Conservation (phyloP, 37 sponge, comb jelly and placozoan species). For the Spongilla lacustris region DNA sequence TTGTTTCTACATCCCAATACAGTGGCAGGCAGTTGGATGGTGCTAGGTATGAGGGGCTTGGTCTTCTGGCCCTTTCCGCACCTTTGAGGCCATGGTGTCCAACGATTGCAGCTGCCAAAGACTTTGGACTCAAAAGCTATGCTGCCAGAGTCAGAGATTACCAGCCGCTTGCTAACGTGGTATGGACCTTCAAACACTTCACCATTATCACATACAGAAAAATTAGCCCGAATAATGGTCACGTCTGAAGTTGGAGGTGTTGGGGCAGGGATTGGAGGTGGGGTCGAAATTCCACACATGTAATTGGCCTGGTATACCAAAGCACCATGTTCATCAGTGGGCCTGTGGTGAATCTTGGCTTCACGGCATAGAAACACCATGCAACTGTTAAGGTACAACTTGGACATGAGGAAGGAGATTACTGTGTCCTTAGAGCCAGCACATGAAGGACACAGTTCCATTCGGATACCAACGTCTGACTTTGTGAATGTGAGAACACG, state of each 20-base stretch:
- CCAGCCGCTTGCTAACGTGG: constrained; percentile 44
- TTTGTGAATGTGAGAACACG: constrained; percentile 41
- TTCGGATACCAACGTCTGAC: constrained; percentile 54
- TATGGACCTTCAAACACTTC: constrained; percentile 28
- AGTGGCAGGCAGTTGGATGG: no score
- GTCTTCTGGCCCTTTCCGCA: no score
- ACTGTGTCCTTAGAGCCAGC: not conserved
- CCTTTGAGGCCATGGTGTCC: no score
- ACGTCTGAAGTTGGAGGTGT: not conserved
- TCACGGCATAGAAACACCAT: constrained; percentile 50
- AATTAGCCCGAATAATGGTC: constrained; percentile 16
- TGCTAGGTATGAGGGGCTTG: no score
- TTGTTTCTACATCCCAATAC: no score
- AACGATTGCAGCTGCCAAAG: constrained; percentile 4
- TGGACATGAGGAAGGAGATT: constrained; percentile 46
- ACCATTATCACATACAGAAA: constrained; percentile 9
- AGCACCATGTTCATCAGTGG: constrained; percentile 27
- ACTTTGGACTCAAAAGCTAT: constrained; percentile 32
- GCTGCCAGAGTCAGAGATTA: constrained; percentile 42
- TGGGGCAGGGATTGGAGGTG: not conserved
- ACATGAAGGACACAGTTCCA: constrained; percentile 58
- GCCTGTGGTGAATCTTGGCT: constrained; percentile 13
- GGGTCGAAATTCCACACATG: not conserved
- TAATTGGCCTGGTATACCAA: constrained; percentile 22
- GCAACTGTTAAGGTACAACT: constrained; percentile 29